phyloP scores from a whole-genome alignment of 2,113 vertebrate species.

The Thamnaconus septentrionalis region DNA sequence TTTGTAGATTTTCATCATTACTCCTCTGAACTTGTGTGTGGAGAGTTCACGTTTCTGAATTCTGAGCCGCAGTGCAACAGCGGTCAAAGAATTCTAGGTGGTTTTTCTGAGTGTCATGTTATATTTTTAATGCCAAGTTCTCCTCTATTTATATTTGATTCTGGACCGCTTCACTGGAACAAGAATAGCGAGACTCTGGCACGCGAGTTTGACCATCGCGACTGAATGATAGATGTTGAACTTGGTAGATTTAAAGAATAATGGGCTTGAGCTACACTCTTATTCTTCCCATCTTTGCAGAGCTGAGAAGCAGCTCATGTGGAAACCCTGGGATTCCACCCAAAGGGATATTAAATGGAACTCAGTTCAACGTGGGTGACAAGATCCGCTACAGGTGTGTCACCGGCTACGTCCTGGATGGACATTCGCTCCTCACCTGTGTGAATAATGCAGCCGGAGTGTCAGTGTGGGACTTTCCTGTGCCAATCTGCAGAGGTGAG shows the following conservation, averaged over 20 bases:
- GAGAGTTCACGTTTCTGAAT: no score
- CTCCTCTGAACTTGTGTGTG: no score
- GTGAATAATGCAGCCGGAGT: slow-evolving; percentile 87
- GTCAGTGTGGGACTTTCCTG: slow-evolving; percentile 95
- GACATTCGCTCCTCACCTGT: slow-evolving; percentile 89
- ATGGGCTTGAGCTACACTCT: background rate
- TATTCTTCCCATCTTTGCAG: slow-evolving; percentile 66
- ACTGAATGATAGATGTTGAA: no score
- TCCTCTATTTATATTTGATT: no score
- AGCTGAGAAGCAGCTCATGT: slow-evolving; percentile 91
- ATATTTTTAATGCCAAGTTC: no score
- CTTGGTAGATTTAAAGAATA: background rate
- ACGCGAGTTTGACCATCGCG: no score
- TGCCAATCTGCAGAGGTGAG: slow-evolving; percentile 95
- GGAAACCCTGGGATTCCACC: slow-evolving; percentile 93
- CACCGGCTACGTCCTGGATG: slow-evolving; percentile 88
- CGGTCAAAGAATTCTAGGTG: no score
- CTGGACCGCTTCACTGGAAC: no score
- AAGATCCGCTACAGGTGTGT: slow-evolving; percentile 91
- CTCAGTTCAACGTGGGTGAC: slow-evolving; percentile 90
- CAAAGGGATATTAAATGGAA: slow-evolving; percentile 93
- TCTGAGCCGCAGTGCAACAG: no score
- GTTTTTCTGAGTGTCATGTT: no score
- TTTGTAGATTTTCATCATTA: no score
- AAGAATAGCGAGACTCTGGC: no score